phyloP scores from a whole-genome alignment of 2,888 invertebrate species.

The Melikaiella ostensackeni region DNA sequence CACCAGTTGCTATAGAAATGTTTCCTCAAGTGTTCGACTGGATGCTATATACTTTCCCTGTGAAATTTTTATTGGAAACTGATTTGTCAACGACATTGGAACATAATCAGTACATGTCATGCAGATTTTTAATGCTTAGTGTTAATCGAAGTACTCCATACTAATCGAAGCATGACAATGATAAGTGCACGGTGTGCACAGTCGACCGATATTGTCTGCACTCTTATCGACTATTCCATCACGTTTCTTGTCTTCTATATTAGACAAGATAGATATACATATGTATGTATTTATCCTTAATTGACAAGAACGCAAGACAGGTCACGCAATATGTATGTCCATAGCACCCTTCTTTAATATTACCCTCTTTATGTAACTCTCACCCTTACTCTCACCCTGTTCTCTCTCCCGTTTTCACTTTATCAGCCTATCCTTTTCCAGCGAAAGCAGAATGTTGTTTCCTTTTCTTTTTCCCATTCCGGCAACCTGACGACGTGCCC shows the following conservation, averaged over 20 bases:
- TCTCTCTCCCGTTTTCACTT: slow-evolving; percentile 41
- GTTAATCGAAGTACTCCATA: slow-evolving; percentile 10
- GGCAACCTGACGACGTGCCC: slow-evolving; percentile 54
- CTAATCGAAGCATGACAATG: slow-evolving; percentile 26
- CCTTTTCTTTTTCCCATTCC: slow-evolving; percentile 39
- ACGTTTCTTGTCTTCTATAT: slow-evolving; percentile 58
- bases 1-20: not conserved
- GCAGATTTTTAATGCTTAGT: not conserved
- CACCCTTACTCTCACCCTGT: slow-evolving; percentile 6
- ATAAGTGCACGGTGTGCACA: slow-evolving; percentile 1
- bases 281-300: slow-evolving; percentile 70
- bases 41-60: not conserved
- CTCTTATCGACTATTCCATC: slow-evolving; percentile 60
- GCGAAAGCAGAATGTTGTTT: not conserved
- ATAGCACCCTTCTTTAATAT: slow-evolving; percentile 44
- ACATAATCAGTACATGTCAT: not conserved
- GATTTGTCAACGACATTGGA: not conserved
- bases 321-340: slow-evolving; percentile 65
- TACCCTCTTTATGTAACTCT: slow-evolving; percentile 48
- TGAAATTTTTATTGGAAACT: not conserved
- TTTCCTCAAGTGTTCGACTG: not conserved
- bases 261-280: slow-evolving; percentile 62
- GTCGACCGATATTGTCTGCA: slow-evolving; percentile 43
- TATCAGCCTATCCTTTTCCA: slow-evolving; percentile 44
- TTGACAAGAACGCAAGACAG: slow-evolving; percentile 69